Percentiles rank a stretch among this genome's conserved stretches.
These are phyloP conservation scores for Hylaeus anthracinus DNA, from an alignment of 1,140 invertebrate genomes.

Conservation along the genomic window DNA sequence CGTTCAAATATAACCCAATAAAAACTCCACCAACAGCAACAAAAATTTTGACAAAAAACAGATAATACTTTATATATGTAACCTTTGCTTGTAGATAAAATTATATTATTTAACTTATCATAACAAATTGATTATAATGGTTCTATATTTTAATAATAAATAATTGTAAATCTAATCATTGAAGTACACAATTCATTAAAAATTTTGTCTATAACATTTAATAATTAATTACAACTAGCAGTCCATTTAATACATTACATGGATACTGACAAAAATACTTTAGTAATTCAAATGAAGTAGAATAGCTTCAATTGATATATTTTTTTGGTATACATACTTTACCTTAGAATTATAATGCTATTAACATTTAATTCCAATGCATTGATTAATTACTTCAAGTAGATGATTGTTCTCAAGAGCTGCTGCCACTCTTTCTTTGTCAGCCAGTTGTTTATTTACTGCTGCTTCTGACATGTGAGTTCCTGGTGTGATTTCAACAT, in stretches of 20 bases:
- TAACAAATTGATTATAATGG: background rate
- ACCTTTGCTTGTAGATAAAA: background rate
- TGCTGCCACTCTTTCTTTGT: conserved; percentile 98
- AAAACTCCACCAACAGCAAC: conserved; percentile 64
- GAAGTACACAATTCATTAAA: no score
- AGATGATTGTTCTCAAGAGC: conserved; percentile 96
- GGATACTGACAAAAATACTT: no score
- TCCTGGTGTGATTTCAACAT: conserved; percentile 94
- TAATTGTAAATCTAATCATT: no score
- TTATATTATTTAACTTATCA: background rate
- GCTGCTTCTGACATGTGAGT: conserved; percentile 95
- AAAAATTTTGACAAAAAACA: background rate
- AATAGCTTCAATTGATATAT: no score
- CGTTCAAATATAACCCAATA: conserved; percentile 93
- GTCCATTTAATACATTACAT: no score
- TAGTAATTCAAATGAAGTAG: no score
- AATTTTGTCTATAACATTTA: no score
- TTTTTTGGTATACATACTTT: background rate
- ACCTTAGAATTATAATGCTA: background rate
- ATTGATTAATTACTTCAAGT: conserved; percentile 97
- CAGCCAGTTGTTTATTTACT: conserved; percentile 98
- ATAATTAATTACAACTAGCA: no score
- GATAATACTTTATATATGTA: background rate
- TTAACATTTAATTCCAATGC: conserved; percentile 80
- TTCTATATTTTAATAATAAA: conserved; percentile 6